Evolutionary conservation across 1,140 invertebrate genomes (phyloP), one percentile per base, ranked within the genome.

Genomic region (Trichonephila clavipes): DNA sequence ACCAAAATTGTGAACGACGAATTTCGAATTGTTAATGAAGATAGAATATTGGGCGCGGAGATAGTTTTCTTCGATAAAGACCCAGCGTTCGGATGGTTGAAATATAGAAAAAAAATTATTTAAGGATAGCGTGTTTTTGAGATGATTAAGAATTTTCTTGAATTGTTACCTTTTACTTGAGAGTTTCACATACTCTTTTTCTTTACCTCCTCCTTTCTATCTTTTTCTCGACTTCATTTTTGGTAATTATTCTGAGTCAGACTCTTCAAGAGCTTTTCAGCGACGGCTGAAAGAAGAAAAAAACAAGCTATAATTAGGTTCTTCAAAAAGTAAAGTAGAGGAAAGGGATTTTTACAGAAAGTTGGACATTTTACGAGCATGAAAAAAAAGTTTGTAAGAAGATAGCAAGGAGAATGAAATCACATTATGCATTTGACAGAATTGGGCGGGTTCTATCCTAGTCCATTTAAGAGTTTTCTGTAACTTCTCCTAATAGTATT

Each of bases 1-100:
- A 90, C 88, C 28, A 28, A 82, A 90, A 62, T 81, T 90, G 61
- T 62, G 10, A 62, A 12, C 72, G 88, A 82, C 72, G 72, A 90
- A 82, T 90, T 82, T 90, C 24, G 8, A 72, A 82, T 90, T 90
- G 88, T 90, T 90, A 81, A 81, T 90, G 88, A 81, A 90, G 88
- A 59, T 12, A 8, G 34, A 89, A 51, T 62, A 90, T 82, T 40
- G 51, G 59, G 58, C 2, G 24, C 34, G 19, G 19, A 34, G 40
- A 77, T 77, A 72, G 34, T 24, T 19, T 72, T 89, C 24, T 16
- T 34, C 64, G 66, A 89, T 89, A 89, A 72, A 44, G n/a, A 24
- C 82, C 10, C 51, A 58, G 21, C 51, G 3, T 59, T n/a, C 34
- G n/a, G 40, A 44, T 44, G 18, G 51, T 51, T 51, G 51, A 7